Evolutionary conservation across 2,888 invertebrate genomes (phyloP).

Genomic region (Caenorhabditis doughertyi): DNA sequence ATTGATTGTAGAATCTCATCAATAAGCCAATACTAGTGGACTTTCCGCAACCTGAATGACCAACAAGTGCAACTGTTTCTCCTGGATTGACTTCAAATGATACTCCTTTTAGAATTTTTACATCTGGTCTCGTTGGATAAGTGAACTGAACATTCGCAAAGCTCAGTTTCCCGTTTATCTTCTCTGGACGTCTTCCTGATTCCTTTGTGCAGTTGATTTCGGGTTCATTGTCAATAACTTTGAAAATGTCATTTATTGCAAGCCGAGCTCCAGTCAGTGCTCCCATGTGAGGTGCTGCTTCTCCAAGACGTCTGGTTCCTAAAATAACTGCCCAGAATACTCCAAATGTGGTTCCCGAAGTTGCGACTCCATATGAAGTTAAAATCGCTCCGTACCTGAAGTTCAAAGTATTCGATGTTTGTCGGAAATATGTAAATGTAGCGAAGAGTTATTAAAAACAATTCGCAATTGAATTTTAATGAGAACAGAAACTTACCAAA

Average conservation of each 20-base stretch:
- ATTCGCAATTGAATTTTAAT: background rate
- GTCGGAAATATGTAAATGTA: too few species aligned
- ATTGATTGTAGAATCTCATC: conserved; percentile 75
- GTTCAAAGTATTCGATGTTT: conserved; percentile 8
- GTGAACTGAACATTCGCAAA: conserved; percentile 84
- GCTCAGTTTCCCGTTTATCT: conserved; percentile 83
- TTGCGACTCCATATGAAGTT: conserved; percentile 66
- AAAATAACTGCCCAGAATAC: conserved; percentile 80
- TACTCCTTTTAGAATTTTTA: conserved; percentile 78
- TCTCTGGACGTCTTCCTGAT: conserved; percentile 83
- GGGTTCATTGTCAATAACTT: conserved; percentile 84
- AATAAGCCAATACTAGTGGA: conserved; percentile 74
- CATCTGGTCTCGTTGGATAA: conserved; percentile 84
- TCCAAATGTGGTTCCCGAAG: conserved; percentile 76
- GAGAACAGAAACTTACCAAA: conserved; percentile 73
- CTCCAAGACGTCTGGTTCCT: conserved; percentile 86
- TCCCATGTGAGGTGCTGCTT: conserved; percentile 90
- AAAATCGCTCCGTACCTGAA: conserved; percentile 74
- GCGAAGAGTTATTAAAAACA: background rate
- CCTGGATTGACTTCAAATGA: conserved; percentile 73
- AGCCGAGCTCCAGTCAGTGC: conserved; percentile 90
- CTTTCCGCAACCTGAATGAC: conserved; percentile 78
- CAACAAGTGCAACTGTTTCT: conserved; percentile 77
- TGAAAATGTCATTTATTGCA: conserved; percentile 86
- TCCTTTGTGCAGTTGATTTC: conserved; percentile 84